These are phyloP conservation scores for Lonchura striata DNA, from an alignment of 2,113 vertebrate genomes.

Conservation along the genomic window DNA sequence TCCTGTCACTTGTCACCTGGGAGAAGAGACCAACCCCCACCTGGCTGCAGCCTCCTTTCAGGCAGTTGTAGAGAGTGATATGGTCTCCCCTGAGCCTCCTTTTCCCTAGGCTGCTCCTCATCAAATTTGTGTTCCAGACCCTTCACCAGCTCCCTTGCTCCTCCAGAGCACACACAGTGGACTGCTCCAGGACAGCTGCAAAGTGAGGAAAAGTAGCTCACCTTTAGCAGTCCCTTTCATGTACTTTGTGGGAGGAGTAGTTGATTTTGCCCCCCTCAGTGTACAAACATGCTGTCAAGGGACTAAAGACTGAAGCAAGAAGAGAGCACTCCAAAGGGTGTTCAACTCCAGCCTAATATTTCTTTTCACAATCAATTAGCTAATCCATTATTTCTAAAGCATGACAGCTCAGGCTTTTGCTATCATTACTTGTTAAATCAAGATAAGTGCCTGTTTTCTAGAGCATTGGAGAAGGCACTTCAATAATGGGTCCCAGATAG, in stretches of 20 bases:
- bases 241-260: not conserved
- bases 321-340: not conserved
- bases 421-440: slow-evolving; percentile 46
- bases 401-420: slow-evolving; percentile 15
- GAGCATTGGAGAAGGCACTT: slow-evolving; percentile 2
- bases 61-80: too few relatives aligned
- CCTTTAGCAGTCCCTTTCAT: not conserved
- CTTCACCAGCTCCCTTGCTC: not conserved
- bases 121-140: not conserved
- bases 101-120: not conserved
- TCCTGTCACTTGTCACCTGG: not conserved
- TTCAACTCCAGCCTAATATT: not conserved
- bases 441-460: slow-evolving; percentile 48
- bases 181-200: not conserved
- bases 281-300: not conserved
- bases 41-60: not conserved
- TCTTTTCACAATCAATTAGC: slow-evolving; percentile 31
- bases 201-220: not conserved
- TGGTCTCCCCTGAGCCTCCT: not conserved
- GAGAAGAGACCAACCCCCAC: not conserved
- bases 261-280: fast-evolving
- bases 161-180: not conserved
- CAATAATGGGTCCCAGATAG: not conserved
- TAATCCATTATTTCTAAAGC: not conserved
- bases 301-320: not conserved